Conservation (phyloP, 1,140 invertebrate species). For the Platorchestia sp. region DNA sequence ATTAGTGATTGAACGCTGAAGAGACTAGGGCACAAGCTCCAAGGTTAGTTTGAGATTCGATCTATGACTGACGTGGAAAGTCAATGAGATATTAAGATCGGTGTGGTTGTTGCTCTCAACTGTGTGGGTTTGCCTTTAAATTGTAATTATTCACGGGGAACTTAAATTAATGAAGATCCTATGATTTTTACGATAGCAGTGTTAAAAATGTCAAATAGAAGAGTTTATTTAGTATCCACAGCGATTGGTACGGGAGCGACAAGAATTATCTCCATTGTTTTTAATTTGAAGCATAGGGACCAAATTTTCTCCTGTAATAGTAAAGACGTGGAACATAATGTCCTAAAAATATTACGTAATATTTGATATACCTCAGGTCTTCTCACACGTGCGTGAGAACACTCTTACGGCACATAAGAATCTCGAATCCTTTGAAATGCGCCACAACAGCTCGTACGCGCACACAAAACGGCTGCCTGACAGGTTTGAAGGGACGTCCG, state of each 20-base stretch:
- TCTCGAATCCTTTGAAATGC: slow-evolving; percentile 39
- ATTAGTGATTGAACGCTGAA: background rate
- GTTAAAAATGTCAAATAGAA: no score
- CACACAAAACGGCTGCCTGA: background rate
- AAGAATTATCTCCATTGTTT: background rate
- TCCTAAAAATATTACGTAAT: background rate
- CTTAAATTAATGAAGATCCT: no score
- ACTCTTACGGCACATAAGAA: background rate
- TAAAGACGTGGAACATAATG: background rate
- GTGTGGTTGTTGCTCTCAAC: background rate
- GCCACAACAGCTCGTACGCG: slow-evolving; percentile 35
- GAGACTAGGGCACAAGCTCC: background rate
- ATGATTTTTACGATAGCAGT: no score
- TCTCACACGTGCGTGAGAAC: slow-evolving; percentile 35
- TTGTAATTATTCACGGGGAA: no score
- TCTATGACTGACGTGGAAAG: background rate
- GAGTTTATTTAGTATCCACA: no score
- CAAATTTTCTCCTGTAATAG: background rate
- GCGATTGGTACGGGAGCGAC: no score
- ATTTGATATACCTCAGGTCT: background rate
- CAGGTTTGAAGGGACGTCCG: slow-evolving; percentile 44
- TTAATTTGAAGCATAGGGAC: background rate
- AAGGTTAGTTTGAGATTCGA: background rate
- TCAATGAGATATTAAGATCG: background rate
- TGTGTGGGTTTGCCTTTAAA: background rate